Evolutionary conservation across 1,140 invertebrate genomes (phyloP), one percentile per base, ranked within the genome.

Genomic region (Coelopa frigida): DNA sequence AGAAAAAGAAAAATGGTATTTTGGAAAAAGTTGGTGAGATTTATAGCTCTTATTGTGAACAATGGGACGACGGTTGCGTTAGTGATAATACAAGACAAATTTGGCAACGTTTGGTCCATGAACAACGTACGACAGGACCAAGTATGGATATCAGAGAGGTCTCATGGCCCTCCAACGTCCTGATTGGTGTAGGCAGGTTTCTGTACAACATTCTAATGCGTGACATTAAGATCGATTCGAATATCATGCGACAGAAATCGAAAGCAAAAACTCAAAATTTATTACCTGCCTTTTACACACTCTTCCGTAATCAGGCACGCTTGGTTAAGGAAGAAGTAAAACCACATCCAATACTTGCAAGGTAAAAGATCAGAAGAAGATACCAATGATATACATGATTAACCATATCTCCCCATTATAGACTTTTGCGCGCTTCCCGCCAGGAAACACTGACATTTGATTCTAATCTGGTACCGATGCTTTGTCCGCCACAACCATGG

Each of bases 401-500:
- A 18, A n/a, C n/a, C n/a, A n/a, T n/a, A n/a, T n/a, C n/a, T n/a
- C n/a, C n/a, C n/a, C n/a, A 4, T 5, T 40, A 29, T 39, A 73
- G 73, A 55, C 59, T 92, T 26, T 83, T 84, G 56, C 73, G 76
- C 21, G 78, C 78, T 17, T 83, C 84, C 1, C 72, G 78, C 26
- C 76, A 73, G 24, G 76, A 82, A 54, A 75, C 74, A 5, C 71
- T 94, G 42, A 77, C 72, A 40, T 89, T 94, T 73, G 78, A 85
- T 27, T 69, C 81, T 0, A 71, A 71, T 48, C 70, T 85, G 35
- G 57, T 89, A 35, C 90, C 90, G 3, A 86, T 85, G 75, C 17
- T 81, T 5, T 81, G 78, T 48, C 91, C 91, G 14, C 89, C 92
- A 7, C 67, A 82, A 40, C 93, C 92, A 7, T 97, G 91, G 90